A percentile compares a stretch with the other conserved stretches of the same genome.
Evolutionary conservation across 2,888 invertebrate species (phyloP).

Genomic region (Drosophila histrio): DNA sequence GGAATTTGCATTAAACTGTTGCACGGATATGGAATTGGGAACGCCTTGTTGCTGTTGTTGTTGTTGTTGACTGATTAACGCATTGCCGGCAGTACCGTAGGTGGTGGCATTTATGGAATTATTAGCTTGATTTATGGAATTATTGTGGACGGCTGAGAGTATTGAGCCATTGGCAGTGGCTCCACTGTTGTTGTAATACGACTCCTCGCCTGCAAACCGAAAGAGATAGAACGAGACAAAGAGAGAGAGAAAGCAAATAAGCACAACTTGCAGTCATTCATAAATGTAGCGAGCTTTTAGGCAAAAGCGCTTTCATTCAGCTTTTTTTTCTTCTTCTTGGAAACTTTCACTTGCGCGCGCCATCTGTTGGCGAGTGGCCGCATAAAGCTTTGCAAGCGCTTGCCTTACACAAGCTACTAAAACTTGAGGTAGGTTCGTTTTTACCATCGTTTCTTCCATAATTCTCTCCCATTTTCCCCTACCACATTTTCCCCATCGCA

Average conservation of each 20-base stretch:
- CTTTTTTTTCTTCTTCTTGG: too few species aligned
- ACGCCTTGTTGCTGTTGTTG: slow-evolving; percentile 67
- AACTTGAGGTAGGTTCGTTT: slow-evolving; percentile 67
- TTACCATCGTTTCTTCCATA: slow-evolving; percentile 7
- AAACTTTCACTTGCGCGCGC: slow-evolving; percentile 57
- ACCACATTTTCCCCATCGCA: slow-evolving; percentile 14
- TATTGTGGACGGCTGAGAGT: slow-evolving; percentile 83
- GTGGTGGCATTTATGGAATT: slow-evolving; percentile 81
- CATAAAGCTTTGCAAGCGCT: slow-evolving; percentile 18
- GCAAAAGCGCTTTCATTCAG: slow-evolving; percentile 29
- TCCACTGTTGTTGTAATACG: slow-evolving; percentile 80
- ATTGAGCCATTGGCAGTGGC: slow-evolving; percentile 82
- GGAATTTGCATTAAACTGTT: slow-evolving; percentile 82
- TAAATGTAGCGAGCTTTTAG: slow-evolving; percentile 45
- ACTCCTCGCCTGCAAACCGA: slow-evolving; percentile 80
- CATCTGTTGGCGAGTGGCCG: slow-evolving; percentile 38
- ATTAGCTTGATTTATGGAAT: slow-evolving; percentile 81
- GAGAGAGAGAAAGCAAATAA: neutral
- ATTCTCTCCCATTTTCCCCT: neutral
- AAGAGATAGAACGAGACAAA: neutral
- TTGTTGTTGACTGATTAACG: slow-evolving; percentile 69
- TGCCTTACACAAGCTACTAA: slow-evolving; percentile 38
- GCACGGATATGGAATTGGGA: slow-evolving; percentile 84
- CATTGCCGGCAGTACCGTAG: slow-evolving; percentile 76
- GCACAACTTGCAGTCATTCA: slow-evolving; percentile 50